Evolutionary conservation across 2,113 vertebrate genomes (phyloP).

Genomic region (Prunella fulvescens): DNA sequence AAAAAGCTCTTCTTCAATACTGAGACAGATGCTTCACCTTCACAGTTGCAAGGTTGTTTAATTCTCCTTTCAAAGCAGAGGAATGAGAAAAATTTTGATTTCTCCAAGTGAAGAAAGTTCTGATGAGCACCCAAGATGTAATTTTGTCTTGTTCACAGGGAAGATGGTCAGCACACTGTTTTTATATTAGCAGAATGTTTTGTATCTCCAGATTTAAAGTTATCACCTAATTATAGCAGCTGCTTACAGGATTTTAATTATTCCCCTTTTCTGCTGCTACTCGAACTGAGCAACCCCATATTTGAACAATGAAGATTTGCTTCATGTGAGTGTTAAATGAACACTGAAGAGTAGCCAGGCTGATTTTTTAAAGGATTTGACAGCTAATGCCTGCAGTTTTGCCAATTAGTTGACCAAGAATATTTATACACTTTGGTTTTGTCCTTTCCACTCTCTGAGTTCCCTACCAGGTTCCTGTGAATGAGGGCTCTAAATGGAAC

Average conservation of each 20-base stretch:
- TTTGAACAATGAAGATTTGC: constrained; percentile 3
- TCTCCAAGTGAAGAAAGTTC: background rate
- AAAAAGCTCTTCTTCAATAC: background rate
- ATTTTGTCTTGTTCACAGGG: background rate
- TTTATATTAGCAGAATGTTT: background rate
- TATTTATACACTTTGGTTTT: background rate
- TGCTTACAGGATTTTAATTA: background rate
- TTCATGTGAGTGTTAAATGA: background rate
- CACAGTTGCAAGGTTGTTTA: background rate
- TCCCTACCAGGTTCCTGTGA: background rate
- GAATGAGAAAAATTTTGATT: background rate
- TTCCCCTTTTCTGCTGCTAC: background rate
- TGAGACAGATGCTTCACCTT: background rate
- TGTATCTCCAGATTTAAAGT: background rate
- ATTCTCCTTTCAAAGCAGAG: background rate
- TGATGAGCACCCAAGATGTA: background rate
- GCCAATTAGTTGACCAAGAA: background rate
- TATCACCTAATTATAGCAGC: background rate
- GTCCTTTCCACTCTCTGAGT: background rate
- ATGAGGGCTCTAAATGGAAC: background rate
- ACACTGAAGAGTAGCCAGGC: background rate
- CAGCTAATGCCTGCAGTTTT: background rate
- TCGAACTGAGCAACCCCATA: background rate
- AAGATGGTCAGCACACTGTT: background rate
- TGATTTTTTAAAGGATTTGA: background rate